Percentiles rank a stretch among this genome's conserved stretches.
Conservation (phyloP, 2,888 invertebrate species). For the Tineola bisselliella region DNA sequence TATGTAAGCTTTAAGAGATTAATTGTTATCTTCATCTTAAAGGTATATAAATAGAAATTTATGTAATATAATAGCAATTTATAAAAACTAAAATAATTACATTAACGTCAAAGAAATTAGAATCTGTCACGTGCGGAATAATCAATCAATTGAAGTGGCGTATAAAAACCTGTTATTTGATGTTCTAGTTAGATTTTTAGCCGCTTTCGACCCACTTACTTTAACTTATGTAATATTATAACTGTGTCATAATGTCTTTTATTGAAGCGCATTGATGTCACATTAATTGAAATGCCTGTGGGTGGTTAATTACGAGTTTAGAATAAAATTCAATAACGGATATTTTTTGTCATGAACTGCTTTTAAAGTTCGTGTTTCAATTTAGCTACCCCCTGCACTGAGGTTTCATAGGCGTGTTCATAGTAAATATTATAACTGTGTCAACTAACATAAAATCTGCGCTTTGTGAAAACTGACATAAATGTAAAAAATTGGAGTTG, state of each 20-base stretch:
- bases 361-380: neutral
- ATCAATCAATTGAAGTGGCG: slow-evolving; percentile 1
- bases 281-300: neutral
- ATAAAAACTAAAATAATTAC: neutral
- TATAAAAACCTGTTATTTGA: slow-evolving; percentile 11
- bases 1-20: too few relatives aligned
- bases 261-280: neutral
- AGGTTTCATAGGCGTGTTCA: too few relatives aligned
- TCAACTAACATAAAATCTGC: too few relatives aligned
- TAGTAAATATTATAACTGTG: too few relatives aligned
- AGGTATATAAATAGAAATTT: too few relatives aligned
- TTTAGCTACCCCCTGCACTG: too few relatives aligned
- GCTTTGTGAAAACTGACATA: too few relatives aligned
- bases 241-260: slow-evolving; percentile 8
- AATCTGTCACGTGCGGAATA: neutral
- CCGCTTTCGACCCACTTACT: neutral
- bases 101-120: neutral
- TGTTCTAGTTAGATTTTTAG: neutral
- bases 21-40: too few relatives aligned
- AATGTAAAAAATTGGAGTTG: too few relatives aligned
- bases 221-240: neutral
- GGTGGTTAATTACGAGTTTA: neutral
- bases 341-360: neutral
- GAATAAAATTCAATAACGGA: neutral
- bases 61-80: too few relatives aligned